Base-by-base conservation (phyloP, 2,797 vertebrate species). In the Psittacula derbiana region DNA sequence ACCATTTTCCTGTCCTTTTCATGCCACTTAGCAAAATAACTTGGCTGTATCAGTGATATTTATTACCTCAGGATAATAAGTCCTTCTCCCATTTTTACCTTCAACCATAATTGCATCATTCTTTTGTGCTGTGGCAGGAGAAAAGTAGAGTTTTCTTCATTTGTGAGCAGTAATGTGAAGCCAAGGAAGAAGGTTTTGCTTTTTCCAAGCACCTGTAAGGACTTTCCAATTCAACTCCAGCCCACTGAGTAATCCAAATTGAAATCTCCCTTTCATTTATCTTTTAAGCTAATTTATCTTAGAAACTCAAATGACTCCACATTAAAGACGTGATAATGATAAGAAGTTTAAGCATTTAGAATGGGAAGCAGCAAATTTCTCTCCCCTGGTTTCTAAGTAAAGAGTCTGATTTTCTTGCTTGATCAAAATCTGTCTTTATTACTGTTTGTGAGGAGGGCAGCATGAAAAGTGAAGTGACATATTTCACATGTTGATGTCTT, bases 51-150 rank as follows among this genome's bases (percentile, higher is more conserved):
- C 4, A 0, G 15, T 80, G n/a, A 15, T 55, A 55, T 66, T 85
- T 93, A 38, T 49, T 65, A 20, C 27, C 46, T 80, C 33, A 24
- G 41, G 38, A 31, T 60, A 55, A 47, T 47, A 65, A 60, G 16
- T 47, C 57, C n/a, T 92, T 47, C 44, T 94, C 55, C 49, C 24
- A 12, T 6, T 69, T 86, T 53, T 44, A 65, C 62, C 25, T 65
- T 71, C 17, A 53, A 3, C 5, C 1, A 1, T 16, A 65, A 83
- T 65, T 60, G 20, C 30, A 16, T 73, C 19, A 8, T 83, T 70
- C 9, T 38, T 74, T 52, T 20, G 50, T 69, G 28, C 53, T 30
- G 24, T 0, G 0, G 8, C 1, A 4, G 43, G 16, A 61, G 36
- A 72, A 67, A 50, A 50, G 16, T 18, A 21, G 9, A 21, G 11